These are phyloP conservation scores for Tursiops truncatus DNA, from an alignment of 2,113 vertebrate species.

Conservation along the genomic window DNA sequence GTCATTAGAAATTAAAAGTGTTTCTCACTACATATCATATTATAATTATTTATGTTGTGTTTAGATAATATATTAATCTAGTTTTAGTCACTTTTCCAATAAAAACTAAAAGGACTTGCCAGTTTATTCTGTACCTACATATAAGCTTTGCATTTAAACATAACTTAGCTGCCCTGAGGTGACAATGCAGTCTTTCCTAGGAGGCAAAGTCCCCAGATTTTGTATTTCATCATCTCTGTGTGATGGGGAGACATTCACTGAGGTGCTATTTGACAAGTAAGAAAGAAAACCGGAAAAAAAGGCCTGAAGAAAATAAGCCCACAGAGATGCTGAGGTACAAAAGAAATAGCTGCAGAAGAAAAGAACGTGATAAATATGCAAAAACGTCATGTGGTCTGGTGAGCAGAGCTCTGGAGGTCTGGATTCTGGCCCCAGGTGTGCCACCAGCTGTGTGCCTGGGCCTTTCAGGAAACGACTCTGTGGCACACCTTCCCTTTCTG, in stretches of 20 bases:
- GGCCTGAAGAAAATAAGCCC: background rate
- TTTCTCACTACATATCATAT: background rate
- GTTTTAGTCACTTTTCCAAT: background rate
- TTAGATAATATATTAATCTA: slow-evolving; percentile 21
- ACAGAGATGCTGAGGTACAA: background rate
- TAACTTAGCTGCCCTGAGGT: background rate
- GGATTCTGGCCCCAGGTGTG: background rate
- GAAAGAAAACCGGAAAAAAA: background rate
- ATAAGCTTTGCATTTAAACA: background rate
- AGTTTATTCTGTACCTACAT: background rate
- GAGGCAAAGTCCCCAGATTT: background rate
- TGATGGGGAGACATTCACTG: background rate
- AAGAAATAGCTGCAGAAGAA: background rate
- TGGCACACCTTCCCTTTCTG: background rate
- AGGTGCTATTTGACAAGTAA: background rate
- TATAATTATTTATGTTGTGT: background rate
- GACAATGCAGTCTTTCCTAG: background rate
- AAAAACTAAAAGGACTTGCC: background rate
- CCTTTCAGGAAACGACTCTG: background rate
- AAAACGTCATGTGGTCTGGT: background rate
- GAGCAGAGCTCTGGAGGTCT: background rate
- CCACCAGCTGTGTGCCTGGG: background rate
- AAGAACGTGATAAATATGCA: background rate
- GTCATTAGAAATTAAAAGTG: slow-evolving; percentile 28
- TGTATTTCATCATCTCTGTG: background rate